Evolutionary conservation across 2,888 invertebrate species (phyloP).

Genomic region (Merodon equestris): DNA sequence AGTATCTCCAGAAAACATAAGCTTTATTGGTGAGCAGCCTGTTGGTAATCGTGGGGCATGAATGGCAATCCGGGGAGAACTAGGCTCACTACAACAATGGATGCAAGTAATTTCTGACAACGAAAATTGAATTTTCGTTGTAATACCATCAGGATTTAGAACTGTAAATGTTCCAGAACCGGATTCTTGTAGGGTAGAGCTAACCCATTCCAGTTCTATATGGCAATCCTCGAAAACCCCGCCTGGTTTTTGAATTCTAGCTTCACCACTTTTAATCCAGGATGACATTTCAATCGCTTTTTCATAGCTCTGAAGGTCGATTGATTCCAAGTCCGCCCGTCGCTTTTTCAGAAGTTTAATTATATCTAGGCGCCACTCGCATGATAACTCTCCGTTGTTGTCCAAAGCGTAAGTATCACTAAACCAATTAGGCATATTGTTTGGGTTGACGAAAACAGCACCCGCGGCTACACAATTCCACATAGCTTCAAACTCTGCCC

Average conservation of each 20-base stretch:
- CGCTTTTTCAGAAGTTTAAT: constrained; percentile 84
- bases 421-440: constrained; percentile 89
- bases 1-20: constrained; percentile 90
- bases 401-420: constrained; percentile 80
- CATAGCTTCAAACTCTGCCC: constrained; percentile 89
- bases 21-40: constrained; percentile 82
- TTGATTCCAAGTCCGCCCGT: constrained; percentile 78
- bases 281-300: constrained; percentile 91
- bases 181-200: constrained; percentile 81
- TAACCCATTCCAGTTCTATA: constrained; percentile 90
- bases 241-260: constrained; percentile 82
- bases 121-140: constrained; percentile 86
- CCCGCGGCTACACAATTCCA: constrained; percentile 92
- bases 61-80: constrained; percentile 86
- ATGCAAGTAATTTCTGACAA: constrained; percentile 88
- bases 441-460: constrained; percentile 87
- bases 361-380: constrained; percentile 88
- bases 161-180: constrained; percentile 88
- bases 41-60: constrained; percentile 83
- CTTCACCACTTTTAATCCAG: constrained; percentile 91
- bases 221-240: constrained; percentile 86
- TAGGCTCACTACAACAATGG: constrained; percentile 89
- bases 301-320: constrained; percentile 83
- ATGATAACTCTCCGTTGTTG: constrained; percentile 83
- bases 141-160: constrained; percentile 87